Evolutionary conservation across 2,797 vertebrate species (phyloP), one percentile per base, ranked within the genome.

Genomic region (Tenualosa thibaudeaui): DNA sequence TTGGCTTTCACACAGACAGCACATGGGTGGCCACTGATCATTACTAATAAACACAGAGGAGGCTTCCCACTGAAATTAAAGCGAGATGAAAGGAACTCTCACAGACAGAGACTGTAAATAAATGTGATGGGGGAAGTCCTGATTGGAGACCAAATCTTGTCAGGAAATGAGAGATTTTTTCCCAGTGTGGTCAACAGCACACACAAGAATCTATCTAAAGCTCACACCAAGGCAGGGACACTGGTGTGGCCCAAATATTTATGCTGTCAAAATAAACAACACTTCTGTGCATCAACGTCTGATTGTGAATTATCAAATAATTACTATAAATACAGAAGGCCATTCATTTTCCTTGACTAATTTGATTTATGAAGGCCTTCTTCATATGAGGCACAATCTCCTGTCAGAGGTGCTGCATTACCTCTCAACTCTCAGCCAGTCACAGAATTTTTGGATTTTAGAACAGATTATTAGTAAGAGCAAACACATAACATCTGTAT

Each of bases 1-100:
- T 40, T 22, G 71, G 17, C 37, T 13, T 40, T 71, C 37, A 22
- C 9, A n/a, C 15, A n/a, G 2, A 0, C 22, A 87, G 83, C 5
- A 9, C 58, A 82, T 89, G 90, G 92, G 93, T 90, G 91, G 91
- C 43, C 91, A 60, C 88, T 54, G 56, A 13, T 17, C 19, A 37
- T 40, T 8, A n/a, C 31, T 60, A 83, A 56, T 82, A 83, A 58
- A 82, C 84, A 86, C 5, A 81, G 22, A 49, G 5, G 51, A 81
- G 53, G 81, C 0, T 5, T 90, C 89, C 90, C 88, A 24, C 85
- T 88, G 85, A 78, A 88, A 86, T 89, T 46, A 81, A 4, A 49
- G 56, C 88, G 78, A 54, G 82, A 86, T 84, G 37, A 86, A 88
- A 89, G 85, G 37, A 46, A 4, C 13, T 40, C 37, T 17, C 37